A percentile compares a stretch with the other conserved stretches of the same genome.
Conservation (phyloP, 2,113 vertebrate species). For the Meles meles region DNA sequence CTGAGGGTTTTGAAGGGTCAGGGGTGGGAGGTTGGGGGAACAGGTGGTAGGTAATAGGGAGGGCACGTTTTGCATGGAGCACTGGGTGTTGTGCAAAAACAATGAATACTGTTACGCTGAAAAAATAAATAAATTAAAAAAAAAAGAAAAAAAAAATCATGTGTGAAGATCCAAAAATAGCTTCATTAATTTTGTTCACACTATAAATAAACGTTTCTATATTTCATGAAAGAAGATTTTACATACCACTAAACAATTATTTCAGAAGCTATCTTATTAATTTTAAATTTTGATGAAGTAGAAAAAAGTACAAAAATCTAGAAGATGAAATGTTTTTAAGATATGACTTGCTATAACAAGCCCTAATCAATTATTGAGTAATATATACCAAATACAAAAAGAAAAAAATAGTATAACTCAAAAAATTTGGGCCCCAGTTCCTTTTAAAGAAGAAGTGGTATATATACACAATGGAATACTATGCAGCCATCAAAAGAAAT, state of each 20-base stretch:
- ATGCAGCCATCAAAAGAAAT: too few relatives aligned
- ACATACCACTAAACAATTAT: neutral
- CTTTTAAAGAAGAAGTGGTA: neutral
- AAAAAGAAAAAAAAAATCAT: too few relatives aligned
- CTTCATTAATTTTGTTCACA: neutral
- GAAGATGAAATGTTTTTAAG: slow-evolving; percentile 3
- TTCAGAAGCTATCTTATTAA: neutral
- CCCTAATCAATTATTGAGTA: neutral
- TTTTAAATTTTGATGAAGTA: neutral
- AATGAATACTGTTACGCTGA: too few relatives aligned
- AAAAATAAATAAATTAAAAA: too few relatives aligned
- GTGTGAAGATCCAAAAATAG: neutral
- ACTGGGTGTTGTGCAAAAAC: too few relatives aligned
- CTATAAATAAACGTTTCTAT: neutral
- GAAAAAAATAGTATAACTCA: neutral
- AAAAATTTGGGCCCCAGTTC: neutral
- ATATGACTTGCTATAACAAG: neutral
- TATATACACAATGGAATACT: too few relatives aligned
- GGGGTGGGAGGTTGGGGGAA: too few relatives aligned
- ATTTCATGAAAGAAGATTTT: neutral
- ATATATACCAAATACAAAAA: neutral
- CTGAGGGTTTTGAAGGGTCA: too few relatives aligned
- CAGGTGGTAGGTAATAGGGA: too few relatives aligned
- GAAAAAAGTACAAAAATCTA: neutral
- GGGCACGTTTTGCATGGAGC: too few relatives aligned